Base-by-base conservation (phyloP, 2,113 vertebrate genomes). In the Motacilla alba region DNA sequence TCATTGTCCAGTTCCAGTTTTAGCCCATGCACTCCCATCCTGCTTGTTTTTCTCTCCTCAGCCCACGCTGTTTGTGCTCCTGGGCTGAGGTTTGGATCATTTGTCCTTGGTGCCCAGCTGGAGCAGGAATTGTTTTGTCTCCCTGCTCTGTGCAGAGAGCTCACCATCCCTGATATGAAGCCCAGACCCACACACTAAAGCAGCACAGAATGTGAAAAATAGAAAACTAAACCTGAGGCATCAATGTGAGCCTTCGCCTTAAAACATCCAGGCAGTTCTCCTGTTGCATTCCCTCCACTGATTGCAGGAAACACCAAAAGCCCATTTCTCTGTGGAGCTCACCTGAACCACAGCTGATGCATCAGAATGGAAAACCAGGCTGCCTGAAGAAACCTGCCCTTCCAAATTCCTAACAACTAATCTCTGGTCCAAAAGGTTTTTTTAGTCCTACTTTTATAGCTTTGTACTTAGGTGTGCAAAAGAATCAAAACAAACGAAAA, bases 261-360 rank as follows among this genome's bases (percentile, higher is more conserved):
- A 53, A 52, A 69, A 19, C 14, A 22, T 30, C 24, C 69, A 73
- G 4, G 9, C 66, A 62, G 6, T 62, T 89, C 27, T 66, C 22
- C 22, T n/a, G 10, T 7, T 49, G 14, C 3, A 0, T 37, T 69
- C 53, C 37, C 62, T 53, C 10, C 28, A 12, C 5, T 2, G 3
- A 33, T 19, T 37, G 47, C 33, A 66, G 52, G 17, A 52, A 47
- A 37, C 12, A 55, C 19, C 49, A 37, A 8, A 62, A 72, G 3
- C 17, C 12, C 37, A 9, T 68, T n/a, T 56, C 15, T 49, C 58
- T 37, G 6, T 31, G 16, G 5, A 33, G 37, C n/a, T 69, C 52
- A 33, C 68, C 46, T 41, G 52, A 78, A 3, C 35, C 2, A 44
- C 16, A 43, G 30, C 23, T 73, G 58, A 31, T 19, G 3, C 2